Percentiles rank a stretch among this genome's conserved stretches.
Conservation (phyloP, 2,113 vertebrate genomes). For the Varanus salvator region DNA sequence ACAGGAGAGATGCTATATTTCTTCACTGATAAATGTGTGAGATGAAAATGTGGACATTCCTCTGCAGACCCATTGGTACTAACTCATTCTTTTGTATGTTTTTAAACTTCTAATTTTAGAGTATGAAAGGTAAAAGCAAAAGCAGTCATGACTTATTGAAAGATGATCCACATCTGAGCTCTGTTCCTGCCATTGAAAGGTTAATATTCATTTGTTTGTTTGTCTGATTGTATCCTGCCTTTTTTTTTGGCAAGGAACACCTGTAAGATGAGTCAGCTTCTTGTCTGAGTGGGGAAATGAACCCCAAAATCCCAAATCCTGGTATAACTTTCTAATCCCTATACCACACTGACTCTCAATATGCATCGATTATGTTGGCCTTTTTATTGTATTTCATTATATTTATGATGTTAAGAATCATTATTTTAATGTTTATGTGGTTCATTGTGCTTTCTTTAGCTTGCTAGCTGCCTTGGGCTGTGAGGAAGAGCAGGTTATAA, state of each 20-base stretch:
- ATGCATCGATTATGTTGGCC: background rate
- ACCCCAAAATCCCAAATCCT: too few relatives aligned
- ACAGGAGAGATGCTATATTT: background rate
- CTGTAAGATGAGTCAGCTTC: too few relatives aligned
- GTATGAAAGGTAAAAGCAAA: slow-evolving; percentile 97
- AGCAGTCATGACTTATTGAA: slow-evolving; percentile 97
- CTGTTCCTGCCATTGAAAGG: slow-evolving; percentile 91
- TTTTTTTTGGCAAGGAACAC: too few relatives aligned
- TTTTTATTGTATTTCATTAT: too few relatives aligned
- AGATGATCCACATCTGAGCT: slow-evolving; percentile 93
- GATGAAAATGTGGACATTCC: background rate
- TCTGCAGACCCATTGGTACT: slow-evolving; percentile 52
- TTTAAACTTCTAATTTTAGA: slow-evolving; percentile 74
- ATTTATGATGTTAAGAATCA: too few relatives aligned
- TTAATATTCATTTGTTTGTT: slow-evolving; percentile 50
- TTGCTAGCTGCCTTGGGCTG: too few relatives aligned
- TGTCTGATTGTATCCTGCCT: too few relatives aligned
- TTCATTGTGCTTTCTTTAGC: too few relatives aligned
- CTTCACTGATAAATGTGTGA: background rate
- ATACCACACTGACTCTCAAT: background rate
- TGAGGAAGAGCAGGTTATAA: too few relatives aligned
- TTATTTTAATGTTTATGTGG: too few relatives aligned
- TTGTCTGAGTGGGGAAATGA: too few relatives aligned
- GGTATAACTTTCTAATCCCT: too few relatives aligned
- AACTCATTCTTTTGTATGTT: background rate